These are phyloP conservation scores for Ctenopoma kingsleyae DNA, from an alignment of 2,797 vertebrate genomes.

Conservation along the genomic window DNA sequence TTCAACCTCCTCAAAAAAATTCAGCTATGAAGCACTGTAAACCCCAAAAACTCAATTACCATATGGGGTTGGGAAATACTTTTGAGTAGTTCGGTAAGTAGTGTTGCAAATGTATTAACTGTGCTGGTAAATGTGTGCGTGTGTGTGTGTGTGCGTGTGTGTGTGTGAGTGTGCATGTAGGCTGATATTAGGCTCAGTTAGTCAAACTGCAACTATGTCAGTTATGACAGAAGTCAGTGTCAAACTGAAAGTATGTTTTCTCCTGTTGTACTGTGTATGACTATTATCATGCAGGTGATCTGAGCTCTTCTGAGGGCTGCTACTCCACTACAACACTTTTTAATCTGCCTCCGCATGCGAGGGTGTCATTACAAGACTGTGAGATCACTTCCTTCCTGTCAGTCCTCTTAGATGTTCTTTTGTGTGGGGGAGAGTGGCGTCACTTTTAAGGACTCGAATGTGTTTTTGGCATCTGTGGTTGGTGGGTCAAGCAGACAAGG, in stretches of 20 bases:
- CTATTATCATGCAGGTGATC: neutral
- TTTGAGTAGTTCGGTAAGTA: constrained; percentile 19
- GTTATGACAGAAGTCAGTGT: neutral
- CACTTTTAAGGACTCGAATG: neutral
- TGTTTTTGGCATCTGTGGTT: constrained; percentile 10
- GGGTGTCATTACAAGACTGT: neutral
- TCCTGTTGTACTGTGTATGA: neutral
- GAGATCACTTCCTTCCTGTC: constrained; percentile 72
- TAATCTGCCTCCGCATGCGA: constrained; percentile 11
- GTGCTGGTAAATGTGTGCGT: constrained; percentile 62
- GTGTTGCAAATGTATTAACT: constrained; percentile 1
- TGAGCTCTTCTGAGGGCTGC: neutral
- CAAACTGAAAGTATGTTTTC: neutral
- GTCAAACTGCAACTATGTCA: constrained; percentile 41
- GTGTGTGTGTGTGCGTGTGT: constrained; percentile 13
- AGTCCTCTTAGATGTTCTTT: neutral
- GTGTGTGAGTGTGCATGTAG: constrained; percentile 45
- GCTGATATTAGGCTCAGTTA: constrained; percentile 20
- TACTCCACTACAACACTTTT: neutral
- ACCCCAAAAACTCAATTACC: constrained; percentile 53
- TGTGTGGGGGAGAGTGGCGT: constrained; percentile 8
- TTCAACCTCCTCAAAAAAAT: constrained; percentile 15
- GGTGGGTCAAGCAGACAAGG: constrained; percentile 12
- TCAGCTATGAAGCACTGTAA: constrained; percentile 35
- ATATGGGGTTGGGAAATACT: constrained; percentile 56